phyloP scores from a whole-genome alignment of 2,888 invertebrate species.

The Mactromeris polynyma region DNA sequence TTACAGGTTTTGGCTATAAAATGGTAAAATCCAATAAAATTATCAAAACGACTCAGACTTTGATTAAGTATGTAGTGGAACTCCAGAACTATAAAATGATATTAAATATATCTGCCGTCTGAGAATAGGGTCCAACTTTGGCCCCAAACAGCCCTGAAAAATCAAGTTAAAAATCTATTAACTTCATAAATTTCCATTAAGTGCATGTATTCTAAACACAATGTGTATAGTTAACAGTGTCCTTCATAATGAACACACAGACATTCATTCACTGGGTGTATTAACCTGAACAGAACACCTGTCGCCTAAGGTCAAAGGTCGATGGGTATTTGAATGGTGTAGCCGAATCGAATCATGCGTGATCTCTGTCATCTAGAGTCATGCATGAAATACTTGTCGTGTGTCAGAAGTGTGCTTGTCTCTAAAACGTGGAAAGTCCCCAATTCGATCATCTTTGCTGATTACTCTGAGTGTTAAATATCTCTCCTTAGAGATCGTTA shows the following conservation, averaged over 20 bases:
- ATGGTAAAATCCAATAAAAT: too few relatives aligned
- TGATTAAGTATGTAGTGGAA: too few relatives aligned
- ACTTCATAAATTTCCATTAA: not conserved
- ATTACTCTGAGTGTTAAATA: not conserved
- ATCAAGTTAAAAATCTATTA: not conserved
- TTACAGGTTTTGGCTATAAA: too few relatives aligned
- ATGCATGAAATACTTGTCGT: constrained; percentile 20
- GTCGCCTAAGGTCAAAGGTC: constrained; percentile 62
- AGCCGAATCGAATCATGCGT: not conserved
- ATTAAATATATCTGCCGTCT: too few relatives aligned
- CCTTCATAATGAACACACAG: not conserved
- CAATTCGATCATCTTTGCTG: not conserved
- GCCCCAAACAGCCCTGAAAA: too few relatives aligned
- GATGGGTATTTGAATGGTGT: not conserved
- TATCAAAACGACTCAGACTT: too few relatives aligned
- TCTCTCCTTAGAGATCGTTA: too few relatives aligned
- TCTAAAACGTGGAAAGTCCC: not conserved
- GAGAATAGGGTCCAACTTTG: too few relatives aligned
- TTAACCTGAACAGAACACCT: constrained; percentile 52
- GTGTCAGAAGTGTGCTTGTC: not conserved
- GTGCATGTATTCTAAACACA: not conserved
- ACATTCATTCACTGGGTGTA: constrained; percentile 26
- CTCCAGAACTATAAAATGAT: too few relatives aligned
- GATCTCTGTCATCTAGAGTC: not conserved
- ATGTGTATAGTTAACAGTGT: not conserved